phyloP scores from a whole-genome alignment of 2,797 vertebrate species.

The Coluber constrictor region DNA sequence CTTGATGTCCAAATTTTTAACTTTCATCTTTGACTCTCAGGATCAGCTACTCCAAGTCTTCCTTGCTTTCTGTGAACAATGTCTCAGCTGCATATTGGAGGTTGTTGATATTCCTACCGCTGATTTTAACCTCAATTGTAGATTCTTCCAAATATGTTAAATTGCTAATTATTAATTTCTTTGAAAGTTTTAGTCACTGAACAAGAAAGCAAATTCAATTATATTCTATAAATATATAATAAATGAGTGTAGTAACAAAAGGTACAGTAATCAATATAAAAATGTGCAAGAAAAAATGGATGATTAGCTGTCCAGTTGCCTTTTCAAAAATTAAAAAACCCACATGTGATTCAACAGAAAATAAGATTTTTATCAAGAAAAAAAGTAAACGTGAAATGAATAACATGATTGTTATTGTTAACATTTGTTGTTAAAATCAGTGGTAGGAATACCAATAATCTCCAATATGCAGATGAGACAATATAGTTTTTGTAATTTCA shows the following conservation, averaged over 20 bases:
- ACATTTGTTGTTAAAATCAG: too few relatives aligned
- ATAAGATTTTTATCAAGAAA: background rate
- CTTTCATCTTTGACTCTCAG: background rate
- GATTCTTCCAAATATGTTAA: background rate
- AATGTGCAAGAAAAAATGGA: background rate
- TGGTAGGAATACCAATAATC: too few relatives aligned
- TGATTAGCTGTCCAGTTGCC: background rate
- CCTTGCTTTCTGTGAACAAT: background rate
- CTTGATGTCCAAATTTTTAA: background rate
- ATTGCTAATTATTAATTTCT: background rate
- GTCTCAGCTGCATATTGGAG: background rate
- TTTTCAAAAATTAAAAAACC: background rate
- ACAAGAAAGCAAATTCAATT: background rate
- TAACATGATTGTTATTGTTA: background rate
- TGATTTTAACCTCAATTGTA: background rate
- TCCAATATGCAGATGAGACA: too few relatives aligned
- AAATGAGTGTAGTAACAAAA: background rate
- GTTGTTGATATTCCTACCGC: background rate
- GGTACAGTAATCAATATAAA: background rate
- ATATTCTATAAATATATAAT: background rate
- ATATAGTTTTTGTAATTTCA: background rate
- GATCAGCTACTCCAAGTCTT: background rate
- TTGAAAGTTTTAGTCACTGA: background rate
- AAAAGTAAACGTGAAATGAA: background rate
- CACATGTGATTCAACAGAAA: background rate